phyloP scores from a whole-genome alignment of 2,888 invertebrate genomes.

The Apantesis nais region DNA sequence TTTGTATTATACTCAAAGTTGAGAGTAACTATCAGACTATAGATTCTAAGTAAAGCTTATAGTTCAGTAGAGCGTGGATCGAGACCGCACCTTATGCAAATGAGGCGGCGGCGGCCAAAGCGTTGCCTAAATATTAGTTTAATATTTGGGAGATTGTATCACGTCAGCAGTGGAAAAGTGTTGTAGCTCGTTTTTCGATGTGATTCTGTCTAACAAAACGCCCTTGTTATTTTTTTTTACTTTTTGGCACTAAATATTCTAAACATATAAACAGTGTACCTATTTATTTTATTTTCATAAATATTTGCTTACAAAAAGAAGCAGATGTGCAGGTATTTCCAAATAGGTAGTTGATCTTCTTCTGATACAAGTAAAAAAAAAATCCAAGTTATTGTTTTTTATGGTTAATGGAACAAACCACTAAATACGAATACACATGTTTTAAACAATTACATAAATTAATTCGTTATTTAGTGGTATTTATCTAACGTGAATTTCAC shows the following conservation, averaged over 20 bases:
- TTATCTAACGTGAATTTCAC: background rate
- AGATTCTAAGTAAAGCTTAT: conserved; percentile 28
- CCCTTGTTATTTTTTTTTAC: background rate
- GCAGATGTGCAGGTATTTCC: no score
- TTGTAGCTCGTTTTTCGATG: conserved; percentile 57
- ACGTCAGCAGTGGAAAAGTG: conserved; percentile 55
- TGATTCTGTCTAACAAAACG: background rate
- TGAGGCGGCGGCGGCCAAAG: conserved; percentile 83
- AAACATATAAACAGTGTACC: background rate
- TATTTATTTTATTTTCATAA: no score
- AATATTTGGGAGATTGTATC: conserved; percentile 84
- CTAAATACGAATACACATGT: no score
- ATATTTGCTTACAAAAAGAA: no score
- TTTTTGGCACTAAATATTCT: no score
- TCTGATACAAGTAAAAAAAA: no score
- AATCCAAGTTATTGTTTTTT: no score
- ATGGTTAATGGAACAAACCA: no score
- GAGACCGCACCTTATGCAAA: conserved; percentile 81
- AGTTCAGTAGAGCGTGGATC: conserved; percentile 38
- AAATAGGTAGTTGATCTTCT: no score
- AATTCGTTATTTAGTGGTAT: background rate
- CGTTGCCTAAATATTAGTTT: conserved; percentile 86
- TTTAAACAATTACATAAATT: no score
- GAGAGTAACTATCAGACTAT: conserved; percentile 24
- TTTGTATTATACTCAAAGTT: background rate